phyloP scores from a whole-genome alignment of 2,888 invertebrate genomes.

The Euclidia mi region DNA sequence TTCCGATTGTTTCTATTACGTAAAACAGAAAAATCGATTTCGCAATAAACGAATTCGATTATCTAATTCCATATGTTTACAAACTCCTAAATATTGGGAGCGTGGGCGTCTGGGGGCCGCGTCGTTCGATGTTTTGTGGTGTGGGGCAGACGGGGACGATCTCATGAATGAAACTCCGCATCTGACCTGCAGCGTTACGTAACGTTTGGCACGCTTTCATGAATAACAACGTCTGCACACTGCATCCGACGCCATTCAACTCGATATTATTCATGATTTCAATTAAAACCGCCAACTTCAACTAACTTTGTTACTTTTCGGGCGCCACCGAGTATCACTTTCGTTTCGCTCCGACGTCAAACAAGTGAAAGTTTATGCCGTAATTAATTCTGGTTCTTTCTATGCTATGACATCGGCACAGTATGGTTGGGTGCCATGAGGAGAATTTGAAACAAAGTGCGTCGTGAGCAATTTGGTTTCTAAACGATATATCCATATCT shows the following conservation, averaged over 20 bases:
- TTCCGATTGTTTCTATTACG: constrained; percentile 19
- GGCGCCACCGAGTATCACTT: constrained; percentile 1
- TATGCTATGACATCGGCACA: constrained; percentile 33
- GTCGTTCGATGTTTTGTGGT: constrained; percentile 19
- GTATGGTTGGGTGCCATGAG: constrained; percentile 14
- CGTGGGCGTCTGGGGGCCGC: constrained; percentile 26
- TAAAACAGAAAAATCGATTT: constrained; percentile 31
- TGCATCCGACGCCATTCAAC: constrained; percentile 15
- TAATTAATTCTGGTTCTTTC: constrained; percentile 29
- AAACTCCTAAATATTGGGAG: constrained; percentile 35
- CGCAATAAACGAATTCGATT: constrained; percentile 33
- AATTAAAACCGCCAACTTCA: neutral
- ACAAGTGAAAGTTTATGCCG: constrained; percentile 7
- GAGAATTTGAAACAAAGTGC: constrained; percentile 19
- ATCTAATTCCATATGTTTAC: constrained; percentile 45
- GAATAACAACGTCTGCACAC: constrained; percentile 39
- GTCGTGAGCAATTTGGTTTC: too few species aligned
- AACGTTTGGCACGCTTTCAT: constrained; percentile 74
- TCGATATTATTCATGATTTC: constrained; percentile 7
- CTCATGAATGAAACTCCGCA: constrained; percentile 78
- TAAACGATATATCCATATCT: too few species aligned
- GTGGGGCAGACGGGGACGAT: constrained; percentile 31
- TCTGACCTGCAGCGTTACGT: constrained; percentile 81
- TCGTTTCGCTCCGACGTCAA: constrained; percentile 4
- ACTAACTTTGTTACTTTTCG: neutral